Conservation (phyloP, 2,113 vertebrate genomes). For the Amblyornis subalaris region DNA sequence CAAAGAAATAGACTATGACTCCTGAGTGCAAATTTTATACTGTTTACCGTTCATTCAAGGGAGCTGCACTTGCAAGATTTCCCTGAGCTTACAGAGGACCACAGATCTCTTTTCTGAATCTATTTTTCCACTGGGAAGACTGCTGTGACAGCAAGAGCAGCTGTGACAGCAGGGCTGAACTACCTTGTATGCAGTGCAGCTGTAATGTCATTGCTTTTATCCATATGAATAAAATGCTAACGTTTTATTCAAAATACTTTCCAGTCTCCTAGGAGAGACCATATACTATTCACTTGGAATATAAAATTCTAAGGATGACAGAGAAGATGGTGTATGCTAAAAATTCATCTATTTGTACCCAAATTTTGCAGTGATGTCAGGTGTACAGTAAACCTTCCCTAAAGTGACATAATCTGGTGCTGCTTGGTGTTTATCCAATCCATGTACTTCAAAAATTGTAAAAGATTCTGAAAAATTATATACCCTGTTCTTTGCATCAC, state of each 20-base stretch:
- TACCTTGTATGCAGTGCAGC: neutral
- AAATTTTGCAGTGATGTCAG: neutral
- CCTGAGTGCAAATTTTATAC: neutral
- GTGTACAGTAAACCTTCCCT: neutral
- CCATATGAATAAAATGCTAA: neutral
- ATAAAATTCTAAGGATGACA: neutral
- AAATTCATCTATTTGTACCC: neutral
- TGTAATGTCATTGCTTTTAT: neutral
- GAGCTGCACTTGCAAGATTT: neutral
- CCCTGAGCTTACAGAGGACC: neutral
- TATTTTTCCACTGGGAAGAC: neutral
- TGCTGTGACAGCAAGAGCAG: neutral
- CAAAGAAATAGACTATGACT: neutral
- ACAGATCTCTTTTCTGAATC: neutral
- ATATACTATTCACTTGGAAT: neutral
- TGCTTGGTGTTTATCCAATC: neutral
- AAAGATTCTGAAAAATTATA: neutral
- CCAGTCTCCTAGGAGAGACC: neutral
- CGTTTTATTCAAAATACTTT: neutral
- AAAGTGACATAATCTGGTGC: neutral
- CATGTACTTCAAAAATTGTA: neutral
- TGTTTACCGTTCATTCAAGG: neutral
- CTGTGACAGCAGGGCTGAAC: neutral
- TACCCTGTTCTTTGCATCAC: neutral
- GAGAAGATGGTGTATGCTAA: neutral